Conservation (phyloP, 2,113 vertebrate genomes). For the Lipophrys pholis region DNA sequence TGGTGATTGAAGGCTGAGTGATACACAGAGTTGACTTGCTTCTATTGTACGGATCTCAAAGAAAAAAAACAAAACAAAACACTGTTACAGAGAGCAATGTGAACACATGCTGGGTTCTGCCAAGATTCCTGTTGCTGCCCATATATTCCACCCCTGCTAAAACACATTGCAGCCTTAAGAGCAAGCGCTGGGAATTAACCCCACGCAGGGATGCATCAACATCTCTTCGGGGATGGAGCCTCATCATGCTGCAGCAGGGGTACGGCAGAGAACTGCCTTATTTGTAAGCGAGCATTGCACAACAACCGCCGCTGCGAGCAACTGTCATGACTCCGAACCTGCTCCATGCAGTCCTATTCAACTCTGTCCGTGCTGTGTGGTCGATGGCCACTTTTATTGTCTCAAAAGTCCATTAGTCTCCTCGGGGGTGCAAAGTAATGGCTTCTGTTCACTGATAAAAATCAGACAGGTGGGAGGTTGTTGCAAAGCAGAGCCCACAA, state of each 20-base stretch:
- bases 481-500: slow-evolving; percentile 13
- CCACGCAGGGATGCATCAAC: slow-evolving; percentile 39
- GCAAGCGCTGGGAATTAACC: slow-evolving; percentile 15
- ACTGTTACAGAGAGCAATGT: background rate
- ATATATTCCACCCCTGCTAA: background rate
- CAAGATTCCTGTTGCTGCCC: slow-evolving; percentile 24
- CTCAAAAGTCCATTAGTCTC: slow-evolving; percentile 76
- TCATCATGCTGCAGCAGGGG: slow-evolving; percentile 8
- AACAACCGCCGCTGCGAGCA: slow-evolving; percentile 40
- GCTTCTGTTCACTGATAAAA: slow-evolving; percentile 70
- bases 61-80: too few relatives aligned
- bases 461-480: slow-evolving; percentile 61
- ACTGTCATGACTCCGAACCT: slow-evolving; percentile 35
- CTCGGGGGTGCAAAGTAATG: slow-evolving; percentile 61
- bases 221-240: slow-evolving; percentile 27
- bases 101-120: slow-evolving; percentile 15
- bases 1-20: too few relatives aligned
- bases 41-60: too few relatives aligned
- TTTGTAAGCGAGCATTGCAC: slow-evolving; percentile 39
- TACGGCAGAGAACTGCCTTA: slow-evolving; percentile 21
- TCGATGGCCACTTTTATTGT: slow-evolving; percentile 73
- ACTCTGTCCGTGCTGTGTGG: slow-evolving; percentile 42
- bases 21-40: too few relatives aligned
- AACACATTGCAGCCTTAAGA: slow-evolving; percentile 19
- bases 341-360: slow-evolving; percentile 42